Evolutionary conservation across 2,888 invertebrate species (phyloP), one percentile per base, ranked within the genome.

Genomic region (Ormia ochracea): DNA sequence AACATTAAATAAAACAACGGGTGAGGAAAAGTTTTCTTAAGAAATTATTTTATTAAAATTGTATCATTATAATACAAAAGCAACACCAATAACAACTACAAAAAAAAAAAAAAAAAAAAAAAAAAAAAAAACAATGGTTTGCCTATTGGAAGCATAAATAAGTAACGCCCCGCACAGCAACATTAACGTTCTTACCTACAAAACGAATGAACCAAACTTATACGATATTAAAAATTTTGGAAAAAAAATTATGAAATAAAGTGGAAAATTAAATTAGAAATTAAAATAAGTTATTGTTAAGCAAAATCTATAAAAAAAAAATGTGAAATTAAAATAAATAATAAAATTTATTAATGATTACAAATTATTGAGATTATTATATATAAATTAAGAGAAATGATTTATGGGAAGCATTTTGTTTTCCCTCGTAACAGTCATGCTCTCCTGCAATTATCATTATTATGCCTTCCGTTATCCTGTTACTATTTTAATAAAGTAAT

Each of bases 21-120:
- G 80, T 80, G 80, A 72, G 36, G 5, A 17, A 58, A 50, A 52
- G 58, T 76, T 76, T 68, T 23, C 68, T 63, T 73, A 76, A 80
- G 50, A 80, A 68, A 76, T 80, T 80, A 76, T 80, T 80, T 76
- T 76, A 52, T 80, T 80, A 80, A 80, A 72, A 61, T 80, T 80
- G 76, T 68, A 80, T 80, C 66, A 68, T 61, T 75, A 72, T 63
- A 38, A 14, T 48, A 56, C 21, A 76, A 61, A 9, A 50, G 54
- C 26, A 63, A n/a, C n/a, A n/a, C n/a, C n/a, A n/a, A n/a, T n/a
- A n/a, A n/a, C n/a, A n/a, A n/a, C n/a, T n/a, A n/a, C n/a, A n/a
- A n/a, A n/a, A n/a, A n/a, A n/a, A n/a, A n/a, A n/a, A n/a, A n/a
- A n/a, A n/a, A n/a, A n/a, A n/a, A n/a, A n/a, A n/a, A n/a, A n/a